A percentile compares a stretch with the other conserved stretches of the same genome.
phyloP scores from a whole-genome alignment of 1,140 invertebrate species.

The Nixonia krombeini region DNA sequence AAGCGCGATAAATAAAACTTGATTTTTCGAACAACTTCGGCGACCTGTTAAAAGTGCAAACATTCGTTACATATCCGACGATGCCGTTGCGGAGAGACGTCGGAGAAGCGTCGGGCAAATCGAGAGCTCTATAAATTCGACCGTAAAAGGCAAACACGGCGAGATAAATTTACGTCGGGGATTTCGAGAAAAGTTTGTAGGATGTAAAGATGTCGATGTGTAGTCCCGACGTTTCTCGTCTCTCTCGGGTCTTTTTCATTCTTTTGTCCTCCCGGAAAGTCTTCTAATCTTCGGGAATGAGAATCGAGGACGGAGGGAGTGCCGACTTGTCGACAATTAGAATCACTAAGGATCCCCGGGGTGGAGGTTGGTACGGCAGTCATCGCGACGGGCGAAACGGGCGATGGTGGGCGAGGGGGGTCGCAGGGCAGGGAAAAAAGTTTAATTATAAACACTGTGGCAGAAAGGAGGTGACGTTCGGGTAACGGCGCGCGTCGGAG shows the following conservation, averaged over 20 bases:
- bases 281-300: conserved; percentile 36
- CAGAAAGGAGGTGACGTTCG: conserved; percentile 49
- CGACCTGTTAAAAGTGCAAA: no score
- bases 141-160: conserved; percentile 42
- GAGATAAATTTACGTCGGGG: conserved; percentile 43
- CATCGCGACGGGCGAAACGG: conserved; percentile 14
- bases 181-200: conserved; percentile 38
- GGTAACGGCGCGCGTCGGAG: conserved; percentile 47
- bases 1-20: no score
- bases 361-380: conserved; percentile 24
- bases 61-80: no score
- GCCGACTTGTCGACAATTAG: conserved; percentile 64
- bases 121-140: conserved; percentile 41
- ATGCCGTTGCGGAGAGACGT: no score
- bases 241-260: conserved; percentile 17
- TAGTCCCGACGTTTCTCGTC: conserved; percentile 15
- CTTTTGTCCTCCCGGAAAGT: conserved; percentile 16
- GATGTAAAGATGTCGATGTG: conserved; percentile 45
- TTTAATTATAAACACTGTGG: conserved; percentile 68
- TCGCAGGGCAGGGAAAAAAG: conserved; percentile 53
- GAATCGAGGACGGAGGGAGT: conserved; percentile 15
- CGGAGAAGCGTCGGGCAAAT: conserved; percentile 7
- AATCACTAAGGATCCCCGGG: conserved; percentile 64
- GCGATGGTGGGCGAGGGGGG: no score
- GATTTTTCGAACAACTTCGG: no score